phyloP scores from a whole-genome alignment of 2,888 invertebrate genomes.

The Atethmia centrago region DNA sequence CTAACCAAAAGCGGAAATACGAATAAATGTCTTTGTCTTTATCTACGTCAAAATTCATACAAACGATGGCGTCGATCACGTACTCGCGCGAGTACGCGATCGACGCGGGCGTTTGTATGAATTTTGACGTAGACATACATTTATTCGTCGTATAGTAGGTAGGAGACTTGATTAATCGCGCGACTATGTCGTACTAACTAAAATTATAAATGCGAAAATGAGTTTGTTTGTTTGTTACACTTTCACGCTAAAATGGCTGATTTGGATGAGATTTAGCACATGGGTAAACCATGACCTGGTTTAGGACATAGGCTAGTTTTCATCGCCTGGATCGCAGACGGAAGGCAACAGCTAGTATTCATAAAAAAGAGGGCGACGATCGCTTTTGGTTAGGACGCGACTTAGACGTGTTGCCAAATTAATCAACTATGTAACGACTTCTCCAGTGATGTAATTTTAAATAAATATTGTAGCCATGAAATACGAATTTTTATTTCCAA shows the following conservation, averaged over 20 bases:
- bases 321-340: neutral
- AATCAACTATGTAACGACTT: constrained; percentile 41
- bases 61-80: no score
- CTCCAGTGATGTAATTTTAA: constrained; percentile 52
- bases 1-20: neutral
- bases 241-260: neutral
- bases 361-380: neutral
- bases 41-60: no score
- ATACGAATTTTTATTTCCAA: neutral
- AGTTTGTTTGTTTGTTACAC: neutral
- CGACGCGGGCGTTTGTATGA: neutral
- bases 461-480: constrained; percentile 55
- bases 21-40: no score
- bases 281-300: neutral
- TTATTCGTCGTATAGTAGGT: no score
- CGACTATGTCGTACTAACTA: neutral
- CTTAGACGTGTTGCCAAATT: constrained; percentile 57
- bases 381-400: neutral
- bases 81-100: neutral
- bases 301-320: neutral
- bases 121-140: no score
- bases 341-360: neutral
- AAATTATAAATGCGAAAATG: neutral
- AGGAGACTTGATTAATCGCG: no score
- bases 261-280: neutral